Evolutionary conservation across 2,888 invertebrate genomes (phyloP), one percentile per base, ranked within the genome.

Genomic region (Rhyacophila evoluta): DNA sequence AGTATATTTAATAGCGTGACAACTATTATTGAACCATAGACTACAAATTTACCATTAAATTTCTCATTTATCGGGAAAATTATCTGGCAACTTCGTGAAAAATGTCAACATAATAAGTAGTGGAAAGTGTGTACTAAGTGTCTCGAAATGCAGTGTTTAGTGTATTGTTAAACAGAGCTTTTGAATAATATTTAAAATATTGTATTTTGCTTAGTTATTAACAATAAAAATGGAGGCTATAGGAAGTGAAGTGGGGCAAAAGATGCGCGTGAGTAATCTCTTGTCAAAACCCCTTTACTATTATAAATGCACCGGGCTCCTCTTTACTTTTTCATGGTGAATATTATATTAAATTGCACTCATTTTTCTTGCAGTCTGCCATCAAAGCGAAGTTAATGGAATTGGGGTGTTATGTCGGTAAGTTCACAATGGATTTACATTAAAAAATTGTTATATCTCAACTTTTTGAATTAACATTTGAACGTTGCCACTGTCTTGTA

Each of bases 351-450:
- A 72, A 75, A 78, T 75, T 80, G 71, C 38, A 75, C 75, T 84
- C 83, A 84, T 84, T 85, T 83, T 83, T 82, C 87, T 92, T 90
- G 79, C 88, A 98, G 97, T 95, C 96, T 83, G 98, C 98, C 38
- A 98, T 99, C 83, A 97, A 97, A 87, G 97, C 97, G 39, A 98
- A 98, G 88, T 90, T 99, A 74, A 93, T 96, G 82, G 98, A 98
- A 88, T 88, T 98, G 76, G 97, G 98, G 19, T 96, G 97, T 79
- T 98, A 98, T 87, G 98, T 97, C 81, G 95, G 94, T 94, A 89
- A 92, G 93, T 77, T 27, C 6, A 68, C 10, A 2, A 27, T 39
- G 15, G 39, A 27, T 27, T n/a, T n/a, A n/a, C n/a, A n/a, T n/a
- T n/a, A n/a, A n/a, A n/a, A n/a, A n/a, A n/a, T n/a, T n/a, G n/a